A percentile compares a stretch with the other conserved stretches of the same genome.
These are phyloP conservation scores for Glossophaga mutica DNA, from an alignment of 2,797 vertebrate species.

Conservation along the genomic window DNA sequence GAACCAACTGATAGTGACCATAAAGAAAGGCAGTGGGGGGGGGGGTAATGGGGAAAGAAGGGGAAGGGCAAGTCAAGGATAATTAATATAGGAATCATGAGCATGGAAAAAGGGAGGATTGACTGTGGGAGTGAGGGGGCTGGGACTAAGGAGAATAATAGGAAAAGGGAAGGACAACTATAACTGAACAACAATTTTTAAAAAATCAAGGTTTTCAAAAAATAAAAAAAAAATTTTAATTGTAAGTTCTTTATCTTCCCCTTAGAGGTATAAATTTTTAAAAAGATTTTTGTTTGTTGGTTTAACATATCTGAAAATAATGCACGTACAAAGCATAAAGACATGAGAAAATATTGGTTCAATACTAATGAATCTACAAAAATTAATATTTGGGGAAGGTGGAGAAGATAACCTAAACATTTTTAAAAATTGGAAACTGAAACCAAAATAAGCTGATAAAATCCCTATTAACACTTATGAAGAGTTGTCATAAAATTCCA, in stretches of 20 bases:
- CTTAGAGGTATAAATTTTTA: slow-evolving; percentile 68
- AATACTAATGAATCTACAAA: slow-evolving; percentile 89
- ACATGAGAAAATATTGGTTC: slow-evolving; percentile 94
- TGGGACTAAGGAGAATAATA: too few relatives aligned
- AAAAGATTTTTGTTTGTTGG: slow-evolving; percentile 88
- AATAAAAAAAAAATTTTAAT: background rate
- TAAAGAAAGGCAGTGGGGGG: too few relatives aligned
- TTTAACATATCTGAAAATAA: slow-evolving; percentile 97
- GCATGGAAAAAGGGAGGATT: too few relatives aligned
- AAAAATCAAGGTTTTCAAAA: too few relatives aligned
- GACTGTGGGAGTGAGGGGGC: too few relatives aligned
- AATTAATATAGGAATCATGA: too few relatives aligned
- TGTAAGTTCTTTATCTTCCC: background rate
- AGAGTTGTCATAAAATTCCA: slow-evolving; percentile 83
- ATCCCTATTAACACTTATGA: slow-evolving; percentile 77
- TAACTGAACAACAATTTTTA: too few relatives aligned
- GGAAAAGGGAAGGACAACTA: too few relatives aligned
- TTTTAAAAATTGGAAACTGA: slow-evolving; percentile 80
- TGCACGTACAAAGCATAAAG: slow-evolving; percentile 98
- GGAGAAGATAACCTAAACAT: slow-evolving; percentile 83
- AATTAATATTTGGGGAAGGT: slow-evolving; percentile 86
- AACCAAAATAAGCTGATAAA: slow-evolving; percentile 79
- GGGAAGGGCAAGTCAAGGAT: too few relatives aligned
- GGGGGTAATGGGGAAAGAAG: too few relatives aligned
- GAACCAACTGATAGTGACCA: too few relatives aligned